These are phyloP conservation scores for Thalassoma bifasciatum DNA, from an alignment of 2,113 vertebrate species.

Conservation along the genomic window DNA sequence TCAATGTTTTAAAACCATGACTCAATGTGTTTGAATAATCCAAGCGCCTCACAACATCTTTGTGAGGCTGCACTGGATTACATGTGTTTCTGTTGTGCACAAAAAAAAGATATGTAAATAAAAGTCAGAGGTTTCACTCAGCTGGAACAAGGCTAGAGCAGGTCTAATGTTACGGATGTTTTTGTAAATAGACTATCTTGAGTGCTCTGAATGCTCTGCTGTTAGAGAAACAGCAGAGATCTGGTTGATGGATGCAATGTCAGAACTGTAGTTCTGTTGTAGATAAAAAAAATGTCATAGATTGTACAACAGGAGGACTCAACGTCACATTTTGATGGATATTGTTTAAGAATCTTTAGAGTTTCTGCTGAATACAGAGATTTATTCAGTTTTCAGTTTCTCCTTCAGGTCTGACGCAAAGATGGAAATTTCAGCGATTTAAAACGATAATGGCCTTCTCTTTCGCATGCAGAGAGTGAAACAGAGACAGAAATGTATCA, in stretches of 20 bases:
- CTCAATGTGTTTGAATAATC: slow-evolving; percentile 58
- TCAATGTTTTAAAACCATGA: slow-evolving; percentile 48
- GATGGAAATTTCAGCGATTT: not conserved
- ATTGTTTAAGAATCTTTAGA: slow-evolving; percentile 36
- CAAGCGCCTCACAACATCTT: slow-evolving; percentile 35
- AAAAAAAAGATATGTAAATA: slow-evolving; percentile 71
- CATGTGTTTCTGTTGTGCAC: slow-evolving; percentile 62
- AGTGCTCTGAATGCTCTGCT: slow-evolving; percentile 56
- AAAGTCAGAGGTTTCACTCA: slow-evolving; percentile 47
- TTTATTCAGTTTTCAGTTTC: slow-evolving; percentile 36
- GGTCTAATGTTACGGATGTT: slow-evolving; percentile 52
- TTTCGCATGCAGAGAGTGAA: slow-evolving; percentile 35
- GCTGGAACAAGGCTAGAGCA: slow-evolving; percentile 44
- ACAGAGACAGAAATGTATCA: not conserved
- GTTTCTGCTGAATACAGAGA: slow-evolving; percentile 27
- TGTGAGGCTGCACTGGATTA: slow-evolving; percentile 40
- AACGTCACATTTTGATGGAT: slow-evolving; percentile 43
- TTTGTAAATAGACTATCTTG: slow-evolving; percentile 65
- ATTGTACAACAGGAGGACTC: slow-evolving; percentile 57
- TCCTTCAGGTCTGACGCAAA: slow-evolving; percentile 44
- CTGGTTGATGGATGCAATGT: slow-evolving; percentile 51
- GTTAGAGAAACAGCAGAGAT: slow-evolving; percentile 54
- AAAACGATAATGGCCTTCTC: slow-evolving; percentile 1
- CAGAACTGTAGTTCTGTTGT: slow-evolving; percentile 65
- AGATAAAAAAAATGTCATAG: slow-evolving; percentile 59